Base-by-base conservation (phyloP, 2,888 invertebrate species). In the Alloscopus bannaensis region DNA sequence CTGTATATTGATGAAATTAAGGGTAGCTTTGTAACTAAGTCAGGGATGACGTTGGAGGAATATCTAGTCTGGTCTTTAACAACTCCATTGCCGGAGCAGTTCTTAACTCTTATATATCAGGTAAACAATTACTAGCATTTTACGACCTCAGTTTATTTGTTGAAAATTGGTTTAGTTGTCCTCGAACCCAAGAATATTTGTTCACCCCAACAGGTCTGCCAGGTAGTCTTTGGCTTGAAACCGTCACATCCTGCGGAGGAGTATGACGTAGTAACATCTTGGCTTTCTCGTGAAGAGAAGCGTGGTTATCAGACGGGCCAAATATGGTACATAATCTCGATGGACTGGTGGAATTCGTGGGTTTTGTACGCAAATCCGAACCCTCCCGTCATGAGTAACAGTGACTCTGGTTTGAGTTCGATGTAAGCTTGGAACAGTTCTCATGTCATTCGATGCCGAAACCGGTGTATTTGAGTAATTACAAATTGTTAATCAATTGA, bases 301-400 rank as follows among this genome's bases (percentile, higher is more conserved):
- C 91, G 94, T 57, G 94, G 95, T 0, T 92, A 93, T 87, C 89
- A 92, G 57, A 92, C 94, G 70, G 95, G 95, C 0, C 95, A 96
- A 89, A 94, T 95, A 89, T 96, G 96, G 95, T 96, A 95, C 90
- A 91, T 97, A 82, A 91, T 96, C 79, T 91, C 93, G 0, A 92
- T 93, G 57, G 93, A 94, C 85, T 97, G 97, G 97, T 97, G 96
- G 96, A 91, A 91, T 81, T 89, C 90, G 16, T 97, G 96, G 97
- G 89, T 90, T 70, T 91, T 91, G 47, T 93, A 95, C 89, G 92
- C 83, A 1, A 81, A 82, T 72, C 83, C 85, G 3, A 80, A 82
- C 75, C 71, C 80, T 11, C 69, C 81, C n/a, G 68, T 80, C 31
- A 84, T 86, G 84, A 84, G 84, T 65, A 84, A 85, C 45, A 84